Evolutionary conservation across 2,888 invertebrate genomes (phyloP), one percentile per base, ranked within the genome.

Genomic region (Aleiodes alternator): DNA sequence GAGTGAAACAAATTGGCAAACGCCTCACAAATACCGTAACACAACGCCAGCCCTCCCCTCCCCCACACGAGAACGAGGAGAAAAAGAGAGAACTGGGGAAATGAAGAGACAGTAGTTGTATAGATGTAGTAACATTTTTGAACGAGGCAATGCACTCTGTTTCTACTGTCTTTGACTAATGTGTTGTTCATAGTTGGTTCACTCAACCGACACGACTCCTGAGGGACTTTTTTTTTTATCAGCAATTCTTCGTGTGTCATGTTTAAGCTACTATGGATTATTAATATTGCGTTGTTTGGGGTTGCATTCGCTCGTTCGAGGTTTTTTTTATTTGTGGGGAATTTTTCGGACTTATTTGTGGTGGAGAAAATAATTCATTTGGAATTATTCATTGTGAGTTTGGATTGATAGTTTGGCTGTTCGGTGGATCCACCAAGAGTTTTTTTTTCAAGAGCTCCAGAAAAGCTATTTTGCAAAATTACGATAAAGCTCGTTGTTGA

Each of bases 1-100:
- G 83, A 82, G 79, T 85, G 84, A 87, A 87, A 87, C 86, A 87
- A 87, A 88, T 87, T 87, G 87, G 84, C 84, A 84, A 86, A 87
- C 85, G 83, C 84, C 83, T 86, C 86, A 84, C 87, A 85, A 87
- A 87, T 84, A 87, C 81, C 80, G 78, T 59, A 29, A 48, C 12
- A 59, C 66, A 61, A 16, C 56, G 55, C 71, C 53, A 50, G 51
- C 14, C 29, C 34, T 51, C 9, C 31, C 11, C 11, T 23, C 23
- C 23, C 2, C 23, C 23, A 1, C 23, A 6, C 11, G 3, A 14
- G 23, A 14, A 12, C 29, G n/a, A 71, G 29, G 43, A 34, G 38
- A 29, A 29, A 34, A 72, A 72, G 56, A 72, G 57, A 72, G 9
- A 34, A 12, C 7, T 31, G 4, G 31, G 68, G 43, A 14, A 34